These are phyloP conservation scores for Neosilurus hyrtlii DNA, from an alignment of 2,797 vertebrate species.

Conservation along the genomic window DNA sequence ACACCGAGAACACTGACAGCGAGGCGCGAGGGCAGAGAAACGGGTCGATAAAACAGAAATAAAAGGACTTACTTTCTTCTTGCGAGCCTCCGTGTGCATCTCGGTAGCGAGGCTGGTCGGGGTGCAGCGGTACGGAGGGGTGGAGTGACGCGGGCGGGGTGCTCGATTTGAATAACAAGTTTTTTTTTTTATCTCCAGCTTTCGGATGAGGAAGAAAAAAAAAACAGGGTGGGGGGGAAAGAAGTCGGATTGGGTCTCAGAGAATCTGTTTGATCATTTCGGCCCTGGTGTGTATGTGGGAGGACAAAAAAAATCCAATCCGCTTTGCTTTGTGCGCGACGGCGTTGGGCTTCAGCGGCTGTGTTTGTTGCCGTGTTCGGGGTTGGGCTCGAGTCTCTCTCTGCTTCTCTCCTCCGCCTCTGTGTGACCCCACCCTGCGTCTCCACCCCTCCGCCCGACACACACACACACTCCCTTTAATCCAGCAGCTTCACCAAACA, in stretches of 20 bases:
- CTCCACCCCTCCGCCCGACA: constrained; percentile 83
- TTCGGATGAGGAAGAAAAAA: constrained; percentile 53
- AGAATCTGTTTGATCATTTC: constrained; percentile 69
- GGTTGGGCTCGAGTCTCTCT: constrained; percentile 82
- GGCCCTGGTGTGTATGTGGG: constrained; percentile 62
- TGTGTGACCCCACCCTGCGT: constrained; percentile 90
- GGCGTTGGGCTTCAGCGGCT: constrained; percentile 18
- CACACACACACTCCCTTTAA: constrained; percentile 29
- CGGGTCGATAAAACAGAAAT: constrained; percentile 43
- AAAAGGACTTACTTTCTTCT: constrained; percentile 81
- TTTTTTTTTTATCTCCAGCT: constrained; percentile 63
- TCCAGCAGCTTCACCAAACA: constrained; percentile 42
- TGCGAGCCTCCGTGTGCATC: constrained; percentile 83
- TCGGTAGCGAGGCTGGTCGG: constrained; percentile 68
- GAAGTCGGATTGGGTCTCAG: constrained; percentile 57
- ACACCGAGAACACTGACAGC: not conserved
- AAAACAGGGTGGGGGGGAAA: constrained; percentile 52
- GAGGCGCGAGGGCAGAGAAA: not conserved
- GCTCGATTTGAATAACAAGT: constrained; percentile 64
- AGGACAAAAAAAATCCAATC: constrained; percentile 61
- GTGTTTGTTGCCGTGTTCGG: constrained; percentile 76
- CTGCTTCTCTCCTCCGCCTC: constrained; percentile 83
- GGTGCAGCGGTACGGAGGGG: constrained; percentile 58
- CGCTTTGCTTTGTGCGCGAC: constrained; percentile 58
- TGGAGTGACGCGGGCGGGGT: constrained; percentile 68